Conservation (phyloP, 2,888 invertebrate species). For the Acrobasis repandana region DNA sequence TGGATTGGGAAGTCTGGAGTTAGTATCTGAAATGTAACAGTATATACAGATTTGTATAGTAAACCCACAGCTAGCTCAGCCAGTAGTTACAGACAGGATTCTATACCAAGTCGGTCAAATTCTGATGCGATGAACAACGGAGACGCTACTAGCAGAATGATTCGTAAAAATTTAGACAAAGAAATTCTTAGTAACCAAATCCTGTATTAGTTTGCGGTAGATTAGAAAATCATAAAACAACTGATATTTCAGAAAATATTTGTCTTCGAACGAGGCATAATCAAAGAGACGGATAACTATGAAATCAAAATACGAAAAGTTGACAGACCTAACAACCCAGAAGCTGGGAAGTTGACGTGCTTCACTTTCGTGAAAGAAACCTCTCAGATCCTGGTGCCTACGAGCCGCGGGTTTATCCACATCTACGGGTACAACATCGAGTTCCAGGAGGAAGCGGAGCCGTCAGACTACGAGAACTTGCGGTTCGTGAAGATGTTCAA, state of each 20-base stretch:
- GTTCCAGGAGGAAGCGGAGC: slow-evolving; percentile 47
- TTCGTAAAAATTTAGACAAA: no score
- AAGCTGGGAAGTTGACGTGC: slow-evolving; percentile 71
- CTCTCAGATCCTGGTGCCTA: slow-evolving; percentile 75
- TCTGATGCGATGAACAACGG: no score
- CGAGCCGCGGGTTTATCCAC: slow-evolving; percentile 72
- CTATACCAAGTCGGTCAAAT: no score
- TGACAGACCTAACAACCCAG: slow-evolving; percentile 44
- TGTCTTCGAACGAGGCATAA: slow-evolving; percentile 57
- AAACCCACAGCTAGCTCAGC: background rate
- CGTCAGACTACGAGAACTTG: slow-evolving; percentile 57
- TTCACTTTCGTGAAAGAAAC: slow-evolving; percentile 77
- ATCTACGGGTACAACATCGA: slow-evolving; percentile 78
- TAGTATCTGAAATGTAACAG: slow-evolving; percentile 33
- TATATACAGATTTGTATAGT: background rate
- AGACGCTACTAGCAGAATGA: no score
- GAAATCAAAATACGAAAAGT: slow-evolving; percentile 56
- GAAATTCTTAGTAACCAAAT: background rate
- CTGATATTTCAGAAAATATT: slow-evolving; percentile 55
- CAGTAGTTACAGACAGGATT: no score
- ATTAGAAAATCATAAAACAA: background rate
- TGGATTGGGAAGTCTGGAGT: slow-evolving; percentile 63
- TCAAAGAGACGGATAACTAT: slow-evolving; percentile 60
- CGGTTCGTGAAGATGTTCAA: slow-evolving; percentile 77
- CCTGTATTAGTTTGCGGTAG: background rate